Evolutionary conservation across 2,888 invertebrate species (phyloP), one percentile per base, ranked within the genome.

Genomic region (Pachymerium ferrugineum): DNA sequence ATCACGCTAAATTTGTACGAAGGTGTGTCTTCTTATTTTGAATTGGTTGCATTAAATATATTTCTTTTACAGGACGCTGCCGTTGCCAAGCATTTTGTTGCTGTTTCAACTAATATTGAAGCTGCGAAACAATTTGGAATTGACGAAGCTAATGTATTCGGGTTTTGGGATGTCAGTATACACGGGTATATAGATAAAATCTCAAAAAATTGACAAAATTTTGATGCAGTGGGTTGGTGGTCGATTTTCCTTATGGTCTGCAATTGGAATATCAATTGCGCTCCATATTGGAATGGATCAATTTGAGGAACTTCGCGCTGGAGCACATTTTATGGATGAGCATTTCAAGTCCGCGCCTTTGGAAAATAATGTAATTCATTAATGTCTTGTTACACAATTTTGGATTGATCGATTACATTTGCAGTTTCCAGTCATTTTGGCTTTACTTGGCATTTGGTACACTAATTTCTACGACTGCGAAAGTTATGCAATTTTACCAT

Each of bases 121-220:
- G 95, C 97, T 83, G 98, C 97, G 14, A 91, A 90, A 28, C 95
- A 92, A 35, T 99, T 99, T 84, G 99, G 99, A 16, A 99, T 99
- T 79, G 93, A 97, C 82, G 88, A 93, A 77, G 90, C 90, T 78
- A 99, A 99, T 82, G 99, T 99, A 96, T 99, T 99, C 85, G 97
- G 92, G 25, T 99, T 99, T 84, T 99, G 99, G 98, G 99, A 99
- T 85, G 85, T 85, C 79, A 83, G 85, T 83, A 69, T 19, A 35
- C 14, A 35, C 35, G 35, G 8, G 35, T 35, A 35, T 35, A 14
- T 35, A 14, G 14, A 8, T 35, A 35, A 10, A 8, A 10, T 10
- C 35, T 35, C 8, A 10, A 35, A 35, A 14, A 35, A 35, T 35
- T 10, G 8, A 35, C 35, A 10, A 35, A 14, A 33, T 19, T 71